Conservation (phyloP, 2,113 vertebrate species). For the Triplophysa siluroides region DNA sequence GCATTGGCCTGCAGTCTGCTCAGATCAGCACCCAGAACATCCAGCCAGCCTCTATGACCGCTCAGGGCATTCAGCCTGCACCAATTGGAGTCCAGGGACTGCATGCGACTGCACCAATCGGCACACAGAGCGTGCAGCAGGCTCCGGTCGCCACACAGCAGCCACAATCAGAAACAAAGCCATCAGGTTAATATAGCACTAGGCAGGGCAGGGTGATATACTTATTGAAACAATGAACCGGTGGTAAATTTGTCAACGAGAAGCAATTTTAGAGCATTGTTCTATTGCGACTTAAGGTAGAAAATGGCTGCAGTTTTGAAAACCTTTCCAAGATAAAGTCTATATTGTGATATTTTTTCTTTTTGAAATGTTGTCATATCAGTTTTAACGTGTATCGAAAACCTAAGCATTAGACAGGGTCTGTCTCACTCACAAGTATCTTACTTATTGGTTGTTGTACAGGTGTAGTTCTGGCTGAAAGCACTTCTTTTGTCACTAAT, state of each 20-base stretch:
- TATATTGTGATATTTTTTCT: too few relatives aligned
- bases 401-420: too few relatives aligned
- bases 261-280: too few relatives aligned
- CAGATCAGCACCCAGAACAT: slow-evolving; percentile 92
- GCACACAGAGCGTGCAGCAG: slow-evolving; percentile 87
- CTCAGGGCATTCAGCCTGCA: slow-evolving; percentile 89
- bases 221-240: too few relatives aligned
- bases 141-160: slow-evolving; percentile 77
- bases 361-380: too few relatives aligned
- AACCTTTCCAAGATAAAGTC: too few relatives aligned
- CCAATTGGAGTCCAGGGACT: slow-evolving; percentile 88
- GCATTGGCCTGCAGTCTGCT: slow-evolving; percentile 89
- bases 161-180: slow-evolving; percentile 82
- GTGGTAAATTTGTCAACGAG: too few relatives aligned
- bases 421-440: background rate
- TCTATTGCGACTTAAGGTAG: background rate
- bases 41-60: slow-evolving; percentile 83
- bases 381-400: background rate
- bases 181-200: slow-evolving; percentile 70
- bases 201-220: background rate
- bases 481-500: slow-evolving; percentile 89
- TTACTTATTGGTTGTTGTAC: slow-evolving; percentile 11
- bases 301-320: too few relatives aligned
- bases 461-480: slow-evolving; percentile 89
- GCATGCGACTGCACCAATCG: slow-evolving; percentile 83